Base-by-base conservation (phyloP, 2,888 invertebrate species). In the Caenorhabditis drosophilae region DNA sequence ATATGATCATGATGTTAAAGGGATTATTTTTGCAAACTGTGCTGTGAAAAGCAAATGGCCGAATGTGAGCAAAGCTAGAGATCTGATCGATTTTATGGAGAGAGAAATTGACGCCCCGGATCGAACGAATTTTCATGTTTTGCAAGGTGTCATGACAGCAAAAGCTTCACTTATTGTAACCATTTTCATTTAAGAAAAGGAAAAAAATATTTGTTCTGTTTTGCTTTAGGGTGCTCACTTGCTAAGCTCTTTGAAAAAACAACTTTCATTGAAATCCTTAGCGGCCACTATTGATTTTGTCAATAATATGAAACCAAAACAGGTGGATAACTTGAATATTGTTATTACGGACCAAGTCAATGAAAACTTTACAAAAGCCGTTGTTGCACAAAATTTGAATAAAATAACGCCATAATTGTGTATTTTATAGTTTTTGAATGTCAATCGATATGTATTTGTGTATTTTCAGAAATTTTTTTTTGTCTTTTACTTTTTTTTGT, bases 91-190 rank as follows among this genome's bases (percentile, higher is more conserved):
- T 4, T 60, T 42, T 16, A 38, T 66, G 35, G 36, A 52, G 20
- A 46, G 44, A 1, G 41, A 66, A 20, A 46, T 66, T 38, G 46
- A 52, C 26, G 7, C 34, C 0, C 58, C 58, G 22, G 26, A 47
- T 2, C 22, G 46, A 4, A 41, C 55, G 31, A 41, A 54, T 15
- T 47, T 70, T 16, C 59, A 59, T 54, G 70, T 70, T 11, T 20
- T 53, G 27, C 70, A 70, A 52, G 63, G 64, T 12, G 61, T 67
- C n/a, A 22, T 70, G n/a, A 70, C 70, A 9, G 58, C 70, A 9
- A 48, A 41, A 11, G 9, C 55, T 2, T 25, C 38, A 6, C 57
- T 64, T 36, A 57, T 70, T 46, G n/a, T n/a, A n/a, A n/a, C n/a
- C n/a, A n/a, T n/a, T n/a, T n/a, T n/a, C n/a, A 15, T 18, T 44